phyloP scores from a whole-genome alignment of 2,113 vertebrate genomes.

The Cryptotis parvus region DNA sequence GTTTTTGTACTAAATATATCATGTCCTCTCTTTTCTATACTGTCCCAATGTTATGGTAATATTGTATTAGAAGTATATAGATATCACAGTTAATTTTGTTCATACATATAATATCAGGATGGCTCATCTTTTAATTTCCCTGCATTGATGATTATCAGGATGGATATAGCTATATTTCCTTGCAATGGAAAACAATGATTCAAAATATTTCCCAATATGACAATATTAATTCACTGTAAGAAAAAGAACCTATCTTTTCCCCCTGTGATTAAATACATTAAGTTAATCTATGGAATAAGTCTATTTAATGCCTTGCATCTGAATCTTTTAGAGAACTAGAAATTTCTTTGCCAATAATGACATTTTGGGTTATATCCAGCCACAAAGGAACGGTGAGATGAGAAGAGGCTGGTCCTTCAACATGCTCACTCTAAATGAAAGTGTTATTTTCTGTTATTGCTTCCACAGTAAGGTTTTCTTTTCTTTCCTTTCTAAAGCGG shows the following conservation, averaged over 20 bases:
- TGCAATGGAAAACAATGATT: not conserved
- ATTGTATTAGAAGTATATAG: not conserved
- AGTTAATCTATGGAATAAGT: not conserved
- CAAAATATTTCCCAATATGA: constrained; percentile 12
- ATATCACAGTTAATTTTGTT: not conserved
- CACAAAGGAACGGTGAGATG: not conserved
- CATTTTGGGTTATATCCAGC: not conserved
- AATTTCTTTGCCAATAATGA: not conserved
- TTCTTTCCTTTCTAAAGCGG: not conserved
- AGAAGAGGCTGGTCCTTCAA: not conserved
- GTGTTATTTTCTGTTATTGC: not conserved
- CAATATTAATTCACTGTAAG: not conserved
- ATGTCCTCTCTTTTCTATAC: not conserved
- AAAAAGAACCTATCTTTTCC: not conserved
- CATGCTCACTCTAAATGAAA: not conserved
- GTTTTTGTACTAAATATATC: not conserved
- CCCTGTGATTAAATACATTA: constrained; percentile 17
- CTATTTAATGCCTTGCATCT: not conserved
- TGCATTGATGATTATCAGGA: not conserved
- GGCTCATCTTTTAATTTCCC: not conserved
- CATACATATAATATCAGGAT: not conserved
- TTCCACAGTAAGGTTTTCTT: not conserved
- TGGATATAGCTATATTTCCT: not conserved
- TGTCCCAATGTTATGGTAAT: not conserved
- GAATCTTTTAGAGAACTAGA: not conserved